Conservation (phyloP, 2,113 vertebrate genomes). For the Rhabdomys dilectus region DNA sequence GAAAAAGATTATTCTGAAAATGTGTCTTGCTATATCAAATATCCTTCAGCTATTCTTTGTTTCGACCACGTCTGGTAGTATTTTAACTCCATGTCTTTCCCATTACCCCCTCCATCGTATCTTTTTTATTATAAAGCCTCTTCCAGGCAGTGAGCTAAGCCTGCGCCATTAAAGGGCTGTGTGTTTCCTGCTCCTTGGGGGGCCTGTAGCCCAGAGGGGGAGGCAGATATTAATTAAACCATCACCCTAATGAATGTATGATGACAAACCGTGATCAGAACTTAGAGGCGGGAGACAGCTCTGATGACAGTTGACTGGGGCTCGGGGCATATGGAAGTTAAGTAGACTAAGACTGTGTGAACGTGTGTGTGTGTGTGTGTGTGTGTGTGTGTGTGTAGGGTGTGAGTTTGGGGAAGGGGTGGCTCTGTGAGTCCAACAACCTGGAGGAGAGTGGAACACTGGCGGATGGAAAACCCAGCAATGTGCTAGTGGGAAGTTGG, state of each 20-base stretch:
- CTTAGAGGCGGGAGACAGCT: neutral
- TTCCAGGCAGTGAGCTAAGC: neutral
- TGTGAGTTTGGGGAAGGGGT: neutral
- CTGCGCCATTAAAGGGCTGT: neutral
- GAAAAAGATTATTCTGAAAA: neutral
- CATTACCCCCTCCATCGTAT: neutral
- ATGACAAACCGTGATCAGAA: neutral
- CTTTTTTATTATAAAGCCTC: neutral
- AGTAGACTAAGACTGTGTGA: neutral
- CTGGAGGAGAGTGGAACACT: neutral
- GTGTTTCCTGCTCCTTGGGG: neutral
- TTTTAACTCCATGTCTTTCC: neutral
- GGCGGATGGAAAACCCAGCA: neutral
- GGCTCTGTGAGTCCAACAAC: neutral
- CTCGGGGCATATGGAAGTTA: neutral
- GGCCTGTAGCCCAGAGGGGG: neutral
- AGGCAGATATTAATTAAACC: slow-evolving; percentile 34
- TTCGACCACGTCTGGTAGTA: neutral
- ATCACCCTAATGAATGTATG: neutral
- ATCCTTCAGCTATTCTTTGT: neutral
- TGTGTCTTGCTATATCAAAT: neutral
- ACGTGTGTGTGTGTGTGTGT: neutral
- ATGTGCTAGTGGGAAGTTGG: neutral
- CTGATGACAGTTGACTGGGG: neutral
- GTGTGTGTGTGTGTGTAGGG: neutral